phyloP scores from a whole-genome alignment of 2,113 vertebrate genomes.

The Rhinolophus ferrumequinum region DNA sequence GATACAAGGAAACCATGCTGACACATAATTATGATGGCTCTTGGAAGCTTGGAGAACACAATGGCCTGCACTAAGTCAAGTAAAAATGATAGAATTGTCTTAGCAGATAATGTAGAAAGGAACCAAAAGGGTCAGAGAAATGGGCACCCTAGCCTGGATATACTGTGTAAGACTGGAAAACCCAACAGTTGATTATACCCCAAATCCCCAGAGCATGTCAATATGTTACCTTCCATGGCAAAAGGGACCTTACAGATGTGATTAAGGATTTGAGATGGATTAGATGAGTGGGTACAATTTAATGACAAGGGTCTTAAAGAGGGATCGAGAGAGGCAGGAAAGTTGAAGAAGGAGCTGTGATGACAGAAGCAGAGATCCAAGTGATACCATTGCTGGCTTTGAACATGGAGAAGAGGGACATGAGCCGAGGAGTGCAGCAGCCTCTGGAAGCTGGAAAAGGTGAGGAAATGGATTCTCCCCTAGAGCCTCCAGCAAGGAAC shows the following conservation, averaged over 20 bases:
- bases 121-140: neutral
- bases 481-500: neutral
- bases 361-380: neutral
- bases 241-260: neutral
- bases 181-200: neutral
- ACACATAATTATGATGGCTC: neutral
- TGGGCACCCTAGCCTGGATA: neutral
- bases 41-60: neutral
- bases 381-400: neutral
- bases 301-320: neutral
- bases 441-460: neutral
- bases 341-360: neutral
- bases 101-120: neutral
- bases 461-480: neutral
- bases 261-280: conserved; percentile 2
- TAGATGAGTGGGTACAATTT: neutral
- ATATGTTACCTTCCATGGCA: neutral
- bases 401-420: neutral
- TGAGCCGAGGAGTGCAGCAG: neutral
- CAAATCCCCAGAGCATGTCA: neutral
- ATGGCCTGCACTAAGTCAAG: neutral
- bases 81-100: conserved; percentile 29
- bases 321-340: neutral
- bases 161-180: neutral
- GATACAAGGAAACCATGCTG: neutral